A percentile compares a stretch with the other conserved stretches of the same genome.
Conservation (phyloP, 92 coral and sea anemone genomes). For the Paramuricea clavata region DNA sequence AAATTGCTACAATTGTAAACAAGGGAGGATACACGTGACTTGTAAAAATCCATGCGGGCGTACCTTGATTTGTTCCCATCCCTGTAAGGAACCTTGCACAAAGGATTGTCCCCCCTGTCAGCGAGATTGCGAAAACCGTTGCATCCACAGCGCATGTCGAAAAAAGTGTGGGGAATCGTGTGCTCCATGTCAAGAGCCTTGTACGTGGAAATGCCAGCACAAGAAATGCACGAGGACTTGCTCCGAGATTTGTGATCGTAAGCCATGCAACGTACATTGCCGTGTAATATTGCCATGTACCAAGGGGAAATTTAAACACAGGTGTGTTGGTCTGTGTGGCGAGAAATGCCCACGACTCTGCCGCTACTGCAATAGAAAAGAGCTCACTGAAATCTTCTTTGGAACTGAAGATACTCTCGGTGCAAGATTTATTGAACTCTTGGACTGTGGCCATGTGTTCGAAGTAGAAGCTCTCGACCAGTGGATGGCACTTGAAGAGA, state of each 20-base stretch:
- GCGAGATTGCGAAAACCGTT: constrained; percentile 79
- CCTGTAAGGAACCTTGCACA: constrained; percentile 86
- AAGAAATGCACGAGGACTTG: constrained; percentile 69
- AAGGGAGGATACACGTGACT: constrained; percentile 84
- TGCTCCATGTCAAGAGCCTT: constrained; percentile 82
- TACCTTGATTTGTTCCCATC: constrained; percentile 80
- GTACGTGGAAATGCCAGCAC: constrained; percentile 81
- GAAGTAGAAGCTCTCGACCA: constrained; percentile 82
- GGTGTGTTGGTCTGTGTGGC: constrained; percentile 90
- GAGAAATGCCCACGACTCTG: constrained; percentile 92
- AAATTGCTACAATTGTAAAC: constrained; percentile 77
- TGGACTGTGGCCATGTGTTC: constrained; percentile 85
- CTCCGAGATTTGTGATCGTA: constrained; percentile 80
- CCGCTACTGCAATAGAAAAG: constrained; percentile 74
- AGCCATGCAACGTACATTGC: constrained; percentile 81
- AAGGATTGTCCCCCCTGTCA: constrained; percentile 88
- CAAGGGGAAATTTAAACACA: constrained; percentile 41
- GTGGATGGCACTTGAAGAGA: constrained; percentile 72
- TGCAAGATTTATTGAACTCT: constrained; percentile 82
- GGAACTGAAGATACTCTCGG: constrained; percentile 78
- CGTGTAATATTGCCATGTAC: constrained; percentile 61
- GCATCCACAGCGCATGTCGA: constrained; percentile 84
- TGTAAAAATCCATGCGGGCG: constrained; percentile 82
- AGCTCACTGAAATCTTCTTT: constrained; percentile 82
- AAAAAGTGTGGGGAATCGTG: constrained; percentile 75